Conservation (phyloP, 2,797 vertebrate species). For the Arremon aurantiirostris region DNA sequence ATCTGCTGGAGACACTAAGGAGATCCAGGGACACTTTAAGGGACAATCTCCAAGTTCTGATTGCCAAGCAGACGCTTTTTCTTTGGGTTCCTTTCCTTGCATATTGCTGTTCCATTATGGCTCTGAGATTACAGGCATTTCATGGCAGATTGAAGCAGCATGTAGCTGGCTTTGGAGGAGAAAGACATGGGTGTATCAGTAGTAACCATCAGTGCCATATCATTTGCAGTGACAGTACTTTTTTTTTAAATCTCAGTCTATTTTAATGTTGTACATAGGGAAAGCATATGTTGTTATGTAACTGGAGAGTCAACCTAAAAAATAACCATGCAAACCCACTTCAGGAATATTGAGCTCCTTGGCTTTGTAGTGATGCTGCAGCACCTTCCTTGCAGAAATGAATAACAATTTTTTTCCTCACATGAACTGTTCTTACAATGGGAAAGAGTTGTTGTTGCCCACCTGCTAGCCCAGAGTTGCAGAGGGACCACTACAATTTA, state of each 20-base stretch:
- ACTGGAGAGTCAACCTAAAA: neutral
- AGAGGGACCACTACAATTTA: neutral
- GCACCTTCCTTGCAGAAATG: neutral
- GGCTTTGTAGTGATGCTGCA: neutral
- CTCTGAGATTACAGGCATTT: neutral
- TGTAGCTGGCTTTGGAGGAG: neutral
- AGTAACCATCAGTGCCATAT: neutral
- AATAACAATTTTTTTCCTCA: neutral
- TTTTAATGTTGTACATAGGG: neutral
- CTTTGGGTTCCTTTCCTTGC: neutral
- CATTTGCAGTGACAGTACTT: neutral
- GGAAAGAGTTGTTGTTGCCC: neutral
- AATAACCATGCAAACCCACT: neutral
- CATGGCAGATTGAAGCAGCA: slow-evolving; percentile 4
- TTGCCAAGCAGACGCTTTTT: neutral
- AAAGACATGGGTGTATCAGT: neutral
- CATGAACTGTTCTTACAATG: neutral
- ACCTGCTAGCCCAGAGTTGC: neutral
- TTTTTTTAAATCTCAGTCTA: neutral
- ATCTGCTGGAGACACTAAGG: neutral
- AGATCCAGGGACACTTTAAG: neutral
- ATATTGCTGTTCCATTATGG: neutral
- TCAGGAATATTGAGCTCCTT: neutral
- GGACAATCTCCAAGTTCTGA: neutral
- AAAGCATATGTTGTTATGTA: slow-evolving; percentile 35